These are phyloP conservation scores for Rhynchopsitta pachyrhyncha DNA, from an alignment of 2,113 vertebrate genomes.

Conservation along the genomic window DNA sequence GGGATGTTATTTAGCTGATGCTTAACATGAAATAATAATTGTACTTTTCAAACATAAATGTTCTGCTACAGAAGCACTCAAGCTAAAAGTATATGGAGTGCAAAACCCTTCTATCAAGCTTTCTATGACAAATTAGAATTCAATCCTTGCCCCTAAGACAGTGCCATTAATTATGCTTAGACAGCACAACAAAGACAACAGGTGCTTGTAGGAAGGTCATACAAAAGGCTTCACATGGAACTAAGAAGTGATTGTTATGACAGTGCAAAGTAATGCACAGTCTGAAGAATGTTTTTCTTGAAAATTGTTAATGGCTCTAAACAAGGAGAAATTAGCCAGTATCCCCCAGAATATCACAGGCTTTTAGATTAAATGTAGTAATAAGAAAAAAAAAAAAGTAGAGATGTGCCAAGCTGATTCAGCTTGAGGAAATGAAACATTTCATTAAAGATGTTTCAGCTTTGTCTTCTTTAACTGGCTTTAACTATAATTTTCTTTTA, in stretches of 20 bases:
- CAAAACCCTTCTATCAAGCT: background rate
- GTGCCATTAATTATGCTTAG: constrained; percentile 69
- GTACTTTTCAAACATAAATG: background rate
- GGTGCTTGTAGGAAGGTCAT: constrained; percentile 34
- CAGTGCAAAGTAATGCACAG: background rate
- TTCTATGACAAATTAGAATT: constrained; percentile 71
- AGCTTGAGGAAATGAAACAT: background rate
- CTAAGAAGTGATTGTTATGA: background rate
- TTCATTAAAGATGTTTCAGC: background rate
- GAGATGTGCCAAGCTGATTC: background rate
- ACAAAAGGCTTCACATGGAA: constrained; percentile 8
- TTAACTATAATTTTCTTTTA: background rate
- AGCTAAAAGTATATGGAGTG: background rate
- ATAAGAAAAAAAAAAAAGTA: background rate
- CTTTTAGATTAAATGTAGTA: background rate
- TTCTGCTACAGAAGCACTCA: background rate
- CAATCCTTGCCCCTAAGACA: constrained; percentile 39
- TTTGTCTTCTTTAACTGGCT: background rate
- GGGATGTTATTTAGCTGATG: background rate
- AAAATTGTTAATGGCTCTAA: background rate
- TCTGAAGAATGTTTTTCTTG: background rate
- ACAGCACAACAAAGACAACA: constrained; percentile 66
- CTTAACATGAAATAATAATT: constrained; percentile 6
- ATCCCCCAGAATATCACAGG: background rate
- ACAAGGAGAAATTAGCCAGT: background rate